Percentiles rank a stretch among this genome's conserved stretches.
phyloP scores from a whole-genome alignment of 2,797 vertebrate genomes.

The Myotis pilosus region DNA sequence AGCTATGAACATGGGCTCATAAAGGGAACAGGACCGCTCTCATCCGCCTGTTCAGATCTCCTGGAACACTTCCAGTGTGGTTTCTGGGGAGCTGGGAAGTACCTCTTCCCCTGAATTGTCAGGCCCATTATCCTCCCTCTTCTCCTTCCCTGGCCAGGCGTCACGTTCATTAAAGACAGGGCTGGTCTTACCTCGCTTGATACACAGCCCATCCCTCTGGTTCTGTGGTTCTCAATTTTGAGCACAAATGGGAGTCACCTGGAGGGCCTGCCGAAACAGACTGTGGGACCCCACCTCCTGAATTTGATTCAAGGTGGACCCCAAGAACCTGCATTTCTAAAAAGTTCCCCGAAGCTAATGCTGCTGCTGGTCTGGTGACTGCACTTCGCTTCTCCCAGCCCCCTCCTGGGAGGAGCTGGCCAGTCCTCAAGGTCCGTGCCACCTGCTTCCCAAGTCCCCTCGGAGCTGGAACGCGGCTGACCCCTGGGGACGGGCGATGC shows the following conservation, averaged over 20 bases:
- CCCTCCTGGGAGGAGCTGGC: fast-evolving
- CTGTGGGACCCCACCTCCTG: not conserved
- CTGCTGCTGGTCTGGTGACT: not conserved
- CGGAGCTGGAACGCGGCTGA: not conserved
- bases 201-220: not conserved
- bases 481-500: not conserved
- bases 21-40: not conserved
- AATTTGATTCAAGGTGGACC: not conserved
- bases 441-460: not conserved
- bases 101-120: not conserved
- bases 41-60: not conserved
- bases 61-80: not conserved
- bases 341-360: not conserved
- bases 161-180: not conserved
- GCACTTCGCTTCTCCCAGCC: not conserved
- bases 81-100: not conserved
- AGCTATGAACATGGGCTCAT: not conserved
- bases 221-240: not conserved
- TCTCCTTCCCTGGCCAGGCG: not conserved
- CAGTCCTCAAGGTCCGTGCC: fast-evolving
- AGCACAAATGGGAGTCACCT: not conserved
- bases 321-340: not conserved
- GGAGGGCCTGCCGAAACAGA: not conserved
- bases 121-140: too few relatives aligned
- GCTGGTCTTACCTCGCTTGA: not conserved